These are phyloP conservation scores for Epizoanthus stellaris DNA, from an alignment of 92 coral and sea anemone species.

Conservation along the genomic window DNA sequence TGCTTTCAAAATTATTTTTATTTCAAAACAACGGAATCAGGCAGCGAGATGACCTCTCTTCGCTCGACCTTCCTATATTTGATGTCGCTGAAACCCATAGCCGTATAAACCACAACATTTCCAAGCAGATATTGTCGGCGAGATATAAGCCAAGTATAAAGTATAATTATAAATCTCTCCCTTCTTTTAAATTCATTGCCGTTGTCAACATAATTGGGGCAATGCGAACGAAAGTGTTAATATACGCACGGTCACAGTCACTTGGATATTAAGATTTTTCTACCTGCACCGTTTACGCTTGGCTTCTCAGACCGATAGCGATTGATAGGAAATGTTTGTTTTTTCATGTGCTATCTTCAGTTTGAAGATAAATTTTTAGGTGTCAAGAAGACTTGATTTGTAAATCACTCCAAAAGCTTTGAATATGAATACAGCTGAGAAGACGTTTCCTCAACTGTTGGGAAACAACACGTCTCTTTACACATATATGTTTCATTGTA, in stretches of 20 bases:
- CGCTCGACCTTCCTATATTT: constrained; percentile 4
- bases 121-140: constrained; percentile 17
- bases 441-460: not conserved
- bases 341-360: constrained; percentile 40
- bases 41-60: constrained; percentile 19
- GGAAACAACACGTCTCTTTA: not conserved
- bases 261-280: constrained; percentile 23
- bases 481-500: not conserved
- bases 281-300: constrained; percentile 1
- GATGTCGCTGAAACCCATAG: constrained; percentile 14
- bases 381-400: constrained; percentile 33
- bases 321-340: constrained; percentile 30
- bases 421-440: constrained; percentile 32
- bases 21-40: not conserved
- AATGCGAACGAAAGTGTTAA: constrained; percentile 84
- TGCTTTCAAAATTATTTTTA: constrained; percentile 5
- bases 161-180: constrained; percentile 31
- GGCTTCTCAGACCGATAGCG: constrained; percentile 10
- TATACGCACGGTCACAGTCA: constrained; percentile 45
- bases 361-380: constrained; percentile 34
- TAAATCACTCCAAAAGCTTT: constrained; percentile 39
- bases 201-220: constrained; percentile 80
- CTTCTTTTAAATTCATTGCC: constrained; percentile 39
- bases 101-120: constrained; percentile 23
- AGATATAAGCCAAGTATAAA: constrained; percentile 15